Percentiles rank a stretch among this genome's conserved stretches.
phyloP scores from a whole-genome alignment of 2,888 invertebrate genomes.

The Drosophila anceps region DNA sequence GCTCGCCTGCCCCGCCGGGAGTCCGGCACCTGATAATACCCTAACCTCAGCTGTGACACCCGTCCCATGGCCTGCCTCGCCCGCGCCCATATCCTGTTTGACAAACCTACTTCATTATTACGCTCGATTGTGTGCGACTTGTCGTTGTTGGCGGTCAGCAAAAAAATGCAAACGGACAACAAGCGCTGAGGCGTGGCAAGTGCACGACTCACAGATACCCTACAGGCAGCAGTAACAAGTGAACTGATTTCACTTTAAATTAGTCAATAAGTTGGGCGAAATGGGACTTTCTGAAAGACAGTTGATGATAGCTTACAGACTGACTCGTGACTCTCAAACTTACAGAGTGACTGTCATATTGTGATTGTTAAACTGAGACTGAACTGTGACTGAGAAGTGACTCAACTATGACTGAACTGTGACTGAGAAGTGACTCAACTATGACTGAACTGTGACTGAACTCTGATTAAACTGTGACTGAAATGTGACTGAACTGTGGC shows the following conservation, averaged over 20 bases:
- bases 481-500: too few species aligned
- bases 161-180: conserved; percentile 8
- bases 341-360: neutral
- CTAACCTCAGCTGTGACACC: neutral
- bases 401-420: too few species aligned
- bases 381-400: neutral
- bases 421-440: too few species aligned
- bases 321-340: too few species aligned
- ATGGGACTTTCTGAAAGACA: neutral
- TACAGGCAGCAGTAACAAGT: neutral
- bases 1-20: neutral
- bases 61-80: neutral
- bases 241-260: neutral
- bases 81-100: conserved; percentile 6
- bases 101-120: conserved; percentile 79
- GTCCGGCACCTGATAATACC: conserved; percentile 9
- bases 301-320: neutral
- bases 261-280: neutral
- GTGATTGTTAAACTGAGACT: neutral
- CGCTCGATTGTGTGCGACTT: conserved; percentile 74
- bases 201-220: neutral
- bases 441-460: neutral
- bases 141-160: conserved; percentile 33
- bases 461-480: neutral
- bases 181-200: too few species aligned